Percentiles rank a stretch among this genome's conserved stretches.
These are phyloP conservation scores for Halictus quadricinctus DNA, from an alignment of 2,888 invertebrate species.

Conservation along the genomic window DNA sequence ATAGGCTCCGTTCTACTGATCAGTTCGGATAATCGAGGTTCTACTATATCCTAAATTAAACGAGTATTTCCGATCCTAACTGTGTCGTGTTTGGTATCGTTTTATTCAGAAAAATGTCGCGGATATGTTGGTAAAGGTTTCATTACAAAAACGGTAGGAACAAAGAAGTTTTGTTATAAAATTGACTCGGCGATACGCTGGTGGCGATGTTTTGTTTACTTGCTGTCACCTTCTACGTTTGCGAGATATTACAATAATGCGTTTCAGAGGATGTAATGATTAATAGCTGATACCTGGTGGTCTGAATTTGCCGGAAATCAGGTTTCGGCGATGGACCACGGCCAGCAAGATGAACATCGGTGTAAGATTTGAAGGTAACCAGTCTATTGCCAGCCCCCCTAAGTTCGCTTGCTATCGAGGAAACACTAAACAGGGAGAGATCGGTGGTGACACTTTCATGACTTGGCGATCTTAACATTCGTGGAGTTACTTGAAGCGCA, in stretches of 20 bases:
- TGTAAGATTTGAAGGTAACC: constrained; percentile 83
- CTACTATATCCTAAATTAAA: background rate
- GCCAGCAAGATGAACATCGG: constrained; percentile 82
- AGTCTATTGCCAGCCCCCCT: constrained; percentile 81
- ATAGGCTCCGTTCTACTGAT: background rate
- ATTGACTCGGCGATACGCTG: too few species aligned
- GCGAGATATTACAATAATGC: background rate
- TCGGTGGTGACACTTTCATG: constrained; percentile 94
- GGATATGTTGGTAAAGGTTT: too few species aligned
- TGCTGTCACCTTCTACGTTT: too few species aligned
- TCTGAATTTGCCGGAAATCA: constrained; percentile 83
- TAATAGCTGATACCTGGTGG: constrained; percentile 76
- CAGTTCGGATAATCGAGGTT: background rate
- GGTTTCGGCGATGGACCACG: constrained; percentile 90
- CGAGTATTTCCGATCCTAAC: background rate
- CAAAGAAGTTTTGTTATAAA: too few species aligned
- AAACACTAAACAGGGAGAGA: constrained; percentile 90
- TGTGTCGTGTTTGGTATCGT: background rate
- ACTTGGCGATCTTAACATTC: constrained; percentile 90
- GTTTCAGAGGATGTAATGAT: background rate
- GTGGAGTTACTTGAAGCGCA: constrained; percentile 84
- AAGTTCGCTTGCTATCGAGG: constrained; percentile 86
- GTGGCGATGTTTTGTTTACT: too few species aligned
- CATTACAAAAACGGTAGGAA: too few species aligned
- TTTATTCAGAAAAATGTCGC: background rate